A percentile compares a stretch with the other conserved stretches of the same genome.
These are phyloP conservation scores for Rhamphomyia laevipes DNA, from an alignment of 2,888 invertebrate species.

Conservation along the genomic window DNA sequence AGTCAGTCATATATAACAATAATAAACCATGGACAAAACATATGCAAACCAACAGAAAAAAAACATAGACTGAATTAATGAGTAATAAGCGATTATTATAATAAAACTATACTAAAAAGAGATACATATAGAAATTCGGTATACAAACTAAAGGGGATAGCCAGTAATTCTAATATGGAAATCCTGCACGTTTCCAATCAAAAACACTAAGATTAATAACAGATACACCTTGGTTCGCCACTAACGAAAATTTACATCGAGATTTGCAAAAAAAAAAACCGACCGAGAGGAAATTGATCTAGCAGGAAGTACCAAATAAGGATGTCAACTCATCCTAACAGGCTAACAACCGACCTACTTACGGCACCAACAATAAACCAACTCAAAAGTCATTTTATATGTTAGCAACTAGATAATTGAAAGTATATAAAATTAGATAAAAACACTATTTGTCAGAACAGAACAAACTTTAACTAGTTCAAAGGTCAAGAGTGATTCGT, in stretches of 20 bases:
- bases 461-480: too few relatives aligned
- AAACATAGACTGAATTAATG: constrained; percentile 6
- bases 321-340: too few relatives aligned
- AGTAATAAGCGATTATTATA: constrained; percentile 4
- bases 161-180: constrained; percentile 4
- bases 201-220: constrained; percentile 1
- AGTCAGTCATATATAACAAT: too few relatives aligned
- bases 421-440: too few relatives aligned
- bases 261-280: not conserved
- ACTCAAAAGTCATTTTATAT: too few relatives aligned
- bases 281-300: constrained; percentile 2
- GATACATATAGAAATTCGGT: not conserved
- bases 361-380: too few relatives aligned
- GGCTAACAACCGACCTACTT: too few relatives aligned
- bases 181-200: constrained; percentile 4
- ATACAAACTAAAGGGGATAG: constrained; percentile 1
- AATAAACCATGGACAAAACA: constrained; percentile 5
- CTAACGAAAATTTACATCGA: constrained; percentile 1
- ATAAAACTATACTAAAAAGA: constrained; percentile 2
- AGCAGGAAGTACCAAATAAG: not conserved
- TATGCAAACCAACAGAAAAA: constrained; percentile 2
- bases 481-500: too few relatives aligned
- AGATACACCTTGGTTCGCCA: constrained; percentile 4
- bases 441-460: too few relatives aligned
- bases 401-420: too few relatives aligned